A percentile compares a stretch with the other conserved stretches of the same genome.
Evolutionary conservation across 2,113 vertebrate species (phyloP).

Genomic region (Amia ocellicauda): DNA sequence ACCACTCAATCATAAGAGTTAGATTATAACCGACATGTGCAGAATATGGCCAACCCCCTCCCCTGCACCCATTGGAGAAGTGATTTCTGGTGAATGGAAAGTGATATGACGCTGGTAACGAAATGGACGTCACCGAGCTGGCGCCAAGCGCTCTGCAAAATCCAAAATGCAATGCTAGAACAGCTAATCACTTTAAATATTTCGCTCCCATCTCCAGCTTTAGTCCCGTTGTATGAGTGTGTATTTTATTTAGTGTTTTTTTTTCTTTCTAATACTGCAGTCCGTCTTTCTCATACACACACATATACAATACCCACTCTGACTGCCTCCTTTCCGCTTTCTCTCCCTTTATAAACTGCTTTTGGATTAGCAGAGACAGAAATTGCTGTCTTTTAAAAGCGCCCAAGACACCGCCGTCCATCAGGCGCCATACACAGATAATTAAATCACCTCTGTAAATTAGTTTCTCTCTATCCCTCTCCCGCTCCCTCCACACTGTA

Average conservation of each 20-base stretch:
- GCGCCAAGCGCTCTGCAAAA: constrained; percentile 67
- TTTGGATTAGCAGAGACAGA: constrained; percentile 1
- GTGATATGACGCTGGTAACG: constrained; percentile 52
- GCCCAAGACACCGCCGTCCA: not conserved
- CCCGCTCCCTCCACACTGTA: not conserved
- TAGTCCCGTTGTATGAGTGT: too few relatives aligned
- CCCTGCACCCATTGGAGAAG: constrained; percentile 35
- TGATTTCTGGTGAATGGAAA: constrained; percentile 47
- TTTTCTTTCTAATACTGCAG: not conserved
- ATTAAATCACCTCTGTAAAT: constrained; percentile 15
- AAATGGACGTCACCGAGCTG: constrained; percentile 56
- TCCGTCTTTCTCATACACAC: not conserved
- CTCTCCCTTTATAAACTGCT: not conserved
- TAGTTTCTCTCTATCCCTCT: not conserved
- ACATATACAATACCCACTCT: not conserved
- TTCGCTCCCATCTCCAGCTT: constrained; percentile 56
- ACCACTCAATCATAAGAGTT: too few relatives aligned
- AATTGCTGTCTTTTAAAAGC: constrained; percentile 5
- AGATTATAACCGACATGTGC: not conserved
- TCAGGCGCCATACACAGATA: constrained; percentile 5
- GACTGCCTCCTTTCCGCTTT: not conserved
- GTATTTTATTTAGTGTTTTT: too few relatives aligned
- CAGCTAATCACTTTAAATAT: constrained; percentile 62
- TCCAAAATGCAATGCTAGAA: constrained; percentile 62
- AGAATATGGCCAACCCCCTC: not conserved